Evolutionary conservation across 2,113 vertebrate species (phyloP).

Genomic region (Glaucidium brasilianum): DNA sequence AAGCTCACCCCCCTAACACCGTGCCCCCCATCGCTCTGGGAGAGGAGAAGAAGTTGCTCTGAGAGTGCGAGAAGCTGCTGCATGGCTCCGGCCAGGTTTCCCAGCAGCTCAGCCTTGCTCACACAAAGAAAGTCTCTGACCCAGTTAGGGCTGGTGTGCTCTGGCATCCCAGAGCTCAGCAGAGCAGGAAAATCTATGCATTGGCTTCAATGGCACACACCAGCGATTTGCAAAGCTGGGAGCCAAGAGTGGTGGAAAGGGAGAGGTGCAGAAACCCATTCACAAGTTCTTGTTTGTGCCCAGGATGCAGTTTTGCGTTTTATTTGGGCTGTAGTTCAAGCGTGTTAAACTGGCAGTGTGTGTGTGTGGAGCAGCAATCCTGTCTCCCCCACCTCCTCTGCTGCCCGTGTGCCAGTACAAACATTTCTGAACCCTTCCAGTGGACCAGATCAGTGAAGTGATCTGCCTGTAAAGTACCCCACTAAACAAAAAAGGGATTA

Average conservation of each 20-base stretch:
- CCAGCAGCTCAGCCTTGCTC: neutral
- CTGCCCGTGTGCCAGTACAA: neutral
- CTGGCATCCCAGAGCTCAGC: accelerated
- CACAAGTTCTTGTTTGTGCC: neutral
- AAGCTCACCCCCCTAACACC: neutral
- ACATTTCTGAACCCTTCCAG: constrained; percentile 4
- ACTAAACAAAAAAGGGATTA: constrained; percentile 32
- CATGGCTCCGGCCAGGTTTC: accelerated
- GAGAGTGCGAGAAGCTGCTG: neutral
- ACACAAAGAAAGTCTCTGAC: neutral
- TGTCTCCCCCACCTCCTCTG: neutral
- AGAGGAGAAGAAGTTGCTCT: no score
- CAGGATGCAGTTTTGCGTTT: neutral
- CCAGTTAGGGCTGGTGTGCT: neutral
- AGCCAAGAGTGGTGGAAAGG: neutral
- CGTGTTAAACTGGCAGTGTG: neutral
- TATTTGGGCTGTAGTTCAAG: neutral
- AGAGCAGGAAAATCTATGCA: neutral
- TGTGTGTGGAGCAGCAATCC: neutral
- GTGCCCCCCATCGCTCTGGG: neutral
- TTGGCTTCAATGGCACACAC: neutral
- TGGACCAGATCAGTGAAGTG: constrained; percentile 11
- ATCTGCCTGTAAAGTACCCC: constrained; percentile 54
- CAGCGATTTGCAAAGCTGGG: accelerated
- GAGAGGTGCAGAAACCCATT: neutral